A percentile compares a stretch with the other conserved stretches of the same genome.
Evolutionary conservation across 2,113 vertebrate species (phyloP).

Genomic region (Orthochromis malagaraziensis): DNA sequence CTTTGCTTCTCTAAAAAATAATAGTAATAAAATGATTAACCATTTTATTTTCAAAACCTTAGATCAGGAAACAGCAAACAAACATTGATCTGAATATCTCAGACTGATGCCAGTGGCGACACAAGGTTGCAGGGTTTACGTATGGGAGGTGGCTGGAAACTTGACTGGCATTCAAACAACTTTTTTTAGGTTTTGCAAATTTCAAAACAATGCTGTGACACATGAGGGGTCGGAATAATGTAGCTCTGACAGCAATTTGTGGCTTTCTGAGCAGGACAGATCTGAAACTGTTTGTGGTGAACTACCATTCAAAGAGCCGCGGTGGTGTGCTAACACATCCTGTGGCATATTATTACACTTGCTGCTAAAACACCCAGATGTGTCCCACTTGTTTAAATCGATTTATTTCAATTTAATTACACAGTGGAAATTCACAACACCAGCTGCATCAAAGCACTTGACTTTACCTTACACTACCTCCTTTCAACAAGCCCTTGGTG

Average conservation of each 20-base stretch:
- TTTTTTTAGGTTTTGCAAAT: neutral
- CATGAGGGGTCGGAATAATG: neutral
- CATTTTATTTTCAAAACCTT: neutral
- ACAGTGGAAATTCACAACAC: neutral
- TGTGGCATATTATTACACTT: neutral
- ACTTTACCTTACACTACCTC: accelerated
- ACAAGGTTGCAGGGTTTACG: neutral
- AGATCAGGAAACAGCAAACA: neutral
- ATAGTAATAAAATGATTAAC: accelerated
- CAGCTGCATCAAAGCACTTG: neutral
- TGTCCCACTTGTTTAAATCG: neutral
- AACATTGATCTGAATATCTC: neutral
- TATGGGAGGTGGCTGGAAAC: neutral
- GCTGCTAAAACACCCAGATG: neutral
- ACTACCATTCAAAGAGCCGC: neutral
- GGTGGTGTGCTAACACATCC: neutral
- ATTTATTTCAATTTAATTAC: neutral
- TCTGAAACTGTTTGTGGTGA: neutral
- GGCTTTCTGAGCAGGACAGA: neutral
- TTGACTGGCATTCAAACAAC: neutral
- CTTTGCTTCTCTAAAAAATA: neutral
- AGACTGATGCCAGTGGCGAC: neutral
- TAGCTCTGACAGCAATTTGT: neutral
- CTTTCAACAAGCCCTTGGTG: neutral
- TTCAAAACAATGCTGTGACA: neutral